Percentiles rank a stretch among this genome's conserved stretches.
These are phyloP conservation scores for Colius striatus DNA, from an alignment of 2,113 vertebrate species.

Conservation along the genomic window DNA sequence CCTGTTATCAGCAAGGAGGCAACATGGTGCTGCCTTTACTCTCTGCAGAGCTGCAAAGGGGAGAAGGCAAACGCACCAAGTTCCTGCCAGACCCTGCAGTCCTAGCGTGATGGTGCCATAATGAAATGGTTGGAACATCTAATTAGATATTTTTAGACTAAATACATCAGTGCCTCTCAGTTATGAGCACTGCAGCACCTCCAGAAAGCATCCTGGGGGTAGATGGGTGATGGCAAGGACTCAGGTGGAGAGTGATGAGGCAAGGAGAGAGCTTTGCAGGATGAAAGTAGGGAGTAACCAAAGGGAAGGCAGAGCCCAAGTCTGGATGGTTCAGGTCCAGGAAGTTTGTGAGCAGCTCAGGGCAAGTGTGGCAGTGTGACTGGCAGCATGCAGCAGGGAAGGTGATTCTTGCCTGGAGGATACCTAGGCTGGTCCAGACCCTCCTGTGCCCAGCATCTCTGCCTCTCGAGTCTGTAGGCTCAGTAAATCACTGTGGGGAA, in stretches of 20 bases:
- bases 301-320: background rate
- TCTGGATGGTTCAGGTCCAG: background rate
- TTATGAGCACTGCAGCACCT: background rate
- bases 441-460: background rate
- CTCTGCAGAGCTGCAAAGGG: background rate
- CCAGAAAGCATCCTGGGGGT: background rate
- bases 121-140: background rate
- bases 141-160: background rate
- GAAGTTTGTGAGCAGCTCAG: background rate
- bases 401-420: background rate
- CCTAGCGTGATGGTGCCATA: background rate
- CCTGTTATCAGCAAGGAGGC: background rate
- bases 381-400: background rate
- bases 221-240: background rate
- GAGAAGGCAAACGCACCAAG: background rate
- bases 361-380: too few species aligned
- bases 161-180: background rate
- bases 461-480: background rate
- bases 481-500: background rate
- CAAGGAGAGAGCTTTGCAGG: background rate
- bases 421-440: background rate
- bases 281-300: background rate
- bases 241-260: fast-evolving
- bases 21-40: background rate
- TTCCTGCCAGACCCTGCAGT: background rate